Conservation (phyloP, 1,140 invertebrate genomes). For the Drosophila ficusphila region DNA sequence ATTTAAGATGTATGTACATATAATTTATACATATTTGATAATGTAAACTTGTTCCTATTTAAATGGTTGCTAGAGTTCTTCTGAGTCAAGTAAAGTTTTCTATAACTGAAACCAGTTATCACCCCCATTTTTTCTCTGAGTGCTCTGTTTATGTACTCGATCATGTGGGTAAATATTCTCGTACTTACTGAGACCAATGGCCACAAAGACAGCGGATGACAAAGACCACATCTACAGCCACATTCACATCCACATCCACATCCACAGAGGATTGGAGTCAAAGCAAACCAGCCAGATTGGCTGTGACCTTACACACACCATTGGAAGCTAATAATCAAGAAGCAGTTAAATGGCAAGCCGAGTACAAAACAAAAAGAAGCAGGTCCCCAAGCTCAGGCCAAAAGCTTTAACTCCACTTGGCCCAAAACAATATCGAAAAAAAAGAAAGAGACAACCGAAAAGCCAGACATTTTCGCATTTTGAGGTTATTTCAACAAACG, state of each 20-base stretch:
- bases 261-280: constrained; percentile 60
- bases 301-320: constrained; percentile 67
- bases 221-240: constrained; percentile 25
- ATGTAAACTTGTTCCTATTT: too few species aligned
- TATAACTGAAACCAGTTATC: background rate
- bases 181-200: constrained; percentile 33
- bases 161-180: constrained; percentile 28
- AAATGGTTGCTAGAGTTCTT: too few species aligned
- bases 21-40: too few species aligned
- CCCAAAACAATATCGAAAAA: constrained; percentile 34
- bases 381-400: constrained; percentile 22
- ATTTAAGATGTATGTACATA: too few species aligned
- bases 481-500: constrained; percentile 50
- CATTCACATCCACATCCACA: constrained; percentile 9
- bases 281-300: constrained; percentile 66
- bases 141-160: background rate
- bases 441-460: constrained; percentile 1
- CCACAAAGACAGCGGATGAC: constrained; percentile 30
- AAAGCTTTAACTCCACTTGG: background rate
- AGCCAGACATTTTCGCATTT: constrained; percentile 50
- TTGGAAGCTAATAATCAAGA: constrained; percentile 66
- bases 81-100: too few species aligned
- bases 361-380: constrained; percentile 42
- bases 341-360: constrained; percentile 68
- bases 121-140: background rate